Conservation (phyloP, 2,113 vertebrate species). For the Anolis sagrei region DNA sequence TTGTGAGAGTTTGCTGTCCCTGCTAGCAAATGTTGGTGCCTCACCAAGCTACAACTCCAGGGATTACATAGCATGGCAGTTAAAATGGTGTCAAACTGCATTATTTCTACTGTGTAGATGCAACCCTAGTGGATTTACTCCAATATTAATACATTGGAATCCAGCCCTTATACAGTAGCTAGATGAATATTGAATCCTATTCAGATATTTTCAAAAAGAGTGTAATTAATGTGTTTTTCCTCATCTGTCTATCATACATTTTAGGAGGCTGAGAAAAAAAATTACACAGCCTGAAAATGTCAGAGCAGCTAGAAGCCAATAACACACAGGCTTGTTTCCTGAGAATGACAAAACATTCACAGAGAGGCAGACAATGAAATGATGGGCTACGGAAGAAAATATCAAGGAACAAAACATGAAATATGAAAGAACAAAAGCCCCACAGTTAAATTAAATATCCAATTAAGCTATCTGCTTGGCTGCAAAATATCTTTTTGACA, state of each 20-base stretch:
- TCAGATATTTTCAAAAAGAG: not conserved
- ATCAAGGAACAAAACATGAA: constrained; percentile 59
- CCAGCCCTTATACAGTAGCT: not conserved
- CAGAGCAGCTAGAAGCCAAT: constrained; percentile 26
- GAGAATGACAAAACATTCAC: constrained; percentile 30
- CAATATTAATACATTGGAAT: not conserved
- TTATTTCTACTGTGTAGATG: no score
- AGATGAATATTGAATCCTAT: not conserved
- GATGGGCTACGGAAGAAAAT: constrained; percentile 55
- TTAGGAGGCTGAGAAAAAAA: not conserved
- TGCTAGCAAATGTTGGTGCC: no score
- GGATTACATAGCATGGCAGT: no score
- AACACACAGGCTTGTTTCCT: constrained; percentile 30
- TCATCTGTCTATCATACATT: not conserved
- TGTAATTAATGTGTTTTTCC: constrained; percentile 6
- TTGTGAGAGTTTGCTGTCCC: no score
- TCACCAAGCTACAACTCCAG: no score
- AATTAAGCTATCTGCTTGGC: constrained; percentile 76
- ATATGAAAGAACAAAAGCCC: constrained; percentile 62
- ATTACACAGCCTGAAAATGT: not conserved
- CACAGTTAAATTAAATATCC: constrained; percentile 76
- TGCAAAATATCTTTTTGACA: constrained; percentile 76
- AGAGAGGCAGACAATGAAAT: constrained; percentile 46
- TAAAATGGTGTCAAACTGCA: no score
- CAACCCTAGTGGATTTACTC: not conserved